Evolutionary conservation across 2,113 vertebrate genomes (phyloP).

Genomic region (Manacus vitellinus): DNA sequence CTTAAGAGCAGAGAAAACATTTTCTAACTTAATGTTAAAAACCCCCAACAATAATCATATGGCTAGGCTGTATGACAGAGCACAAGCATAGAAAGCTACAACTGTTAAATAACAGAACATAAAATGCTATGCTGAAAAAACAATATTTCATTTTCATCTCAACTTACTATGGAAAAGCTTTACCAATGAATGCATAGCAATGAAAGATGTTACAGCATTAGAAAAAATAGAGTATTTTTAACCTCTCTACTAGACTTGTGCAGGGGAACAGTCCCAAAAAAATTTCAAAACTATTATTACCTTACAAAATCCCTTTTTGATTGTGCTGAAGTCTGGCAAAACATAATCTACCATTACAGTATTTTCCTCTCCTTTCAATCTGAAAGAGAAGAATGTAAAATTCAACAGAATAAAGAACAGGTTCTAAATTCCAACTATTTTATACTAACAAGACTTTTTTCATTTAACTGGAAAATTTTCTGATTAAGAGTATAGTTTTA

Average conservation of each 20-base stretch:
- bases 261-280: neutral
- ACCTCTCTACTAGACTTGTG: neutral
- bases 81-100: neutral
- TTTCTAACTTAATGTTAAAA: neutral
- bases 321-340: constrained; percentile 96
- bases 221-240: neutral
- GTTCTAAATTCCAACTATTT: neutral
- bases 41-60: neutral
- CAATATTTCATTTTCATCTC: neutral
- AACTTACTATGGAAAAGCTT: neutral
- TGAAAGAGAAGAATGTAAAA: constrained; percentile 68
- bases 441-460: neutral
- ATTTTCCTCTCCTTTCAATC: constrained; percentile 94
- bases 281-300: constrained; percentile 66
- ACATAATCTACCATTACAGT: constrained; percentile 93
- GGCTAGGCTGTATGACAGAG: neutral
- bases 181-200: neutral
- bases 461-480: neutral
- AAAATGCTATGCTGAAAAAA: neutral
- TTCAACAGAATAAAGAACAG: neutral
- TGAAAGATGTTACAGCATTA: neutral
- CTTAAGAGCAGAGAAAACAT: neutral
- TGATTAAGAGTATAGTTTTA: neutral
- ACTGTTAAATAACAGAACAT: neutral
- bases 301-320: constrained; percentile 99